Conservation (phyloP, 2,113 vertebrate species). For the Aphelocoma coerulescens region DNA sequence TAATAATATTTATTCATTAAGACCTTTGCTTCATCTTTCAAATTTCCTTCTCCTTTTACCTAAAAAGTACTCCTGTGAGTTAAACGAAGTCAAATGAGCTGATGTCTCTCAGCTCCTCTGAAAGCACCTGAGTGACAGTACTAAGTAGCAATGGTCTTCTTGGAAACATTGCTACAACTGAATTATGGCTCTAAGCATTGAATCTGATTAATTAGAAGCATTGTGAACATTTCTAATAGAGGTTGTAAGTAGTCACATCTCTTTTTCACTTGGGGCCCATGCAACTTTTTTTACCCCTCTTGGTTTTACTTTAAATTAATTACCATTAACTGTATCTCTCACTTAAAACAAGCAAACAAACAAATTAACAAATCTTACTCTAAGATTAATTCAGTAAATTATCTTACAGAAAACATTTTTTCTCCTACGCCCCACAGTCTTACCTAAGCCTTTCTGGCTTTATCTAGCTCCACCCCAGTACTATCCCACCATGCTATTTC, state of each 20-base stretch:
- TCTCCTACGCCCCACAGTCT: not conserved
- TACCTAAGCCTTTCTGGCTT: not conserved
- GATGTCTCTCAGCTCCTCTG: not conserved
- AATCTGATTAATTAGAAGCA: not conserved
- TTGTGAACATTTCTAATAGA: not conserved
- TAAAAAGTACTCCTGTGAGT: not conserved
- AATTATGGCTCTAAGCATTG: not conserved
- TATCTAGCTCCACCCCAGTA: not conserved
- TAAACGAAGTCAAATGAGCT: not conserved
- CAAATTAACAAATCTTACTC: not conserved
- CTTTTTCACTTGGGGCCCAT: not conserved
- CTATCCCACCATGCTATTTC: accelerated
- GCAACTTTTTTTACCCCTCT: not conserved
- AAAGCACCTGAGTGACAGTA: not conserved
- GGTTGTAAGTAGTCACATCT: not conserved
- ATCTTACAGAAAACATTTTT: not conserved
- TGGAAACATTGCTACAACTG: not conserved
- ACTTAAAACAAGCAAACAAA: not conserved
- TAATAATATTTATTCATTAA: not conserved
- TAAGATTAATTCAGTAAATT: not conserved
- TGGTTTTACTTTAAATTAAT: not conserved
- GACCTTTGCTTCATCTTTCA: not conserved
- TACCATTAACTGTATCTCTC: not conserved
- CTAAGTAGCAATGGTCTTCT: not conserved
- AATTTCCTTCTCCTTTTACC: not conserved